phyloP scores from a whole-genome alignment of 2,888 invertebrate genomes.

The Tryphoninae sp. region DNA sequence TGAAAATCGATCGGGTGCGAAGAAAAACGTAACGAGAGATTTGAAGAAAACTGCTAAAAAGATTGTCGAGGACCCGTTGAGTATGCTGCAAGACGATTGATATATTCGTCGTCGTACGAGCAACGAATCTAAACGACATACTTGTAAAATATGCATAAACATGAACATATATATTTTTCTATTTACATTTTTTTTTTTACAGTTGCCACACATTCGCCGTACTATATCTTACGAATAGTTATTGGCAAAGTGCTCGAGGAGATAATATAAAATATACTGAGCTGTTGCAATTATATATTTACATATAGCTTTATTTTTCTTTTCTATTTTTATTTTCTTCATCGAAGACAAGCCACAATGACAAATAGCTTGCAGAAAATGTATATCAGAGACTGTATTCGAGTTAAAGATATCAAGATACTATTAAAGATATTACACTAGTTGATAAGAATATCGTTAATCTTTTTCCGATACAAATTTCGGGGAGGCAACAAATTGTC shows the following conservation, averaged over 20 bases:
- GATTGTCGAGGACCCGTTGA: constrained; percentile 78
- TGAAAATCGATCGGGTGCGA: constrained; percentile 64
- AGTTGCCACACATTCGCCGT: constrained; percentile 21
- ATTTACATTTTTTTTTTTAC: constrained; percentile 55
- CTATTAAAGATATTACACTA: constrained; percentile 6
- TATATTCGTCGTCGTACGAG: not conserved
- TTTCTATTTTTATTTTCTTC: constrained; percentile 9
- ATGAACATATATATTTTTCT: constrained; percentile 63
- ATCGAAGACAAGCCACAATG: not conserved
- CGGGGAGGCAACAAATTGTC: constrained; percentile 1
- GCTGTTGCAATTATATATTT: constrained; percentile 8
- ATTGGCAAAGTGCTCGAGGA: constrained; percentile 10
- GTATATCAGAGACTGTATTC: constrained; percentile 41
- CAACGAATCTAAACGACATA: not conserved
- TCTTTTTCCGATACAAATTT: constrained; percentile 13
- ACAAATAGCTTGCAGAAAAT: constrained; percentile 21
- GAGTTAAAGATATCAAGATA: constrained; percentile 28
- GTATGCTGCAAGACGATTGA: constrained; percentile 76
- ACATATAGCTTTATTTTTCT: not conserved
- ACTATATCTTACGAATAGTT: constrained; percentile 28
- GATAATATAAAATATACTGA: constrained; percentile 11
- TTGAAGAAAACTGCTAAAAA: constrained; percentile 78
- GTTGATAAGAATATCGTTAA: not conserved
- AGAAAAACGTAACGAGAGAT: constrained; percentile 75
- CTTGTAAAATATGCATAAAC: constrained; percentile 17